Conservation (phyloP, 2,797 vertebrate genomes). For the Tarsius wallacei region DNA sequence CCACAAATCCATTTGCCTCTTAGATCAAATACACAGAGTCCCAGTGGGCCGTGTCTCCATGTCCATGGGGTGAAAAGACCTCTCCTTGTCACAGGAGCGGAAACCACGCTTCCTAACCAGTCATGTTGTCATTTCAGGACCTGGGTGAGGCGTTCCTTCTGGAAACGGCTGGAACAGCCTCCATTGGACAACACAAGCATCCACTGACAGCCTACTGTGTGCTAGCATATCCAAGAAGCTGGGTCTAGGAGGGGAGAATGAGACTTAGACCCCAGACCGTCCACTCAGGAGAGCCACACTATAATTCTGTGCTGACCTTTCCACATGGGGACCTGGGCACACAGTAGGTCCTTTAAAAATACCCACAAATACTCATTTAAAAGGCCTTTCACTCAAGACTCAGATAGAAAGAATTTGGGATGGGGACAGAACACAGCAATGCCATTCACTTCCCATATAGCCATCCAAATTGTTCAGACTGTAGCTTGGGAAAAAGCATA, state of each 20-base stretch:
- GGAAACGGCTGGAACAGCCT: not conserved
- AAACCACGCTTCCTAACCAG: not conserved
- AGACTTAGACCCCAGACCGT: not conserved
- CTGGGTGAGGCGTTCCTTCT: not conserved
- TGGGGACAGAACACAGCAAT: fast-evolving
- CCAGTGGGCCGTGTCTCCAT: not conserved
- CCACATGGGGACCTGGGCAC: not conserved
- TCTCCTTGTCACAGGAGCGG: not conserved
- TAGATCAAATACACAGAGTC: not conserved
- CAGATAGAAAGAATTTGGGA: not conserved
- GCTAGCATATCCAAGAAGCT: not conserved
- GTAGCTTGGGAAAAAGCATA: not conserved
- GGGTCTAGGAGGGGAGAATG: not conserved
- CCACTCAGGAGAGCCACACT: not conserved
- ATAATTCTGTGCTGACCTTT: not conserved
- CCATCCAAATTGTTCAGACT: not conserved
- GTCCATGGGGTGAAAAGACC: not conserved
- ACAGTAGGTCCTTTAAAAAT: not conserved
- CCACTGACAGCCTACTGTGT: not conserved
- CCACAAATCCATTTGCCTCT: not conserved
- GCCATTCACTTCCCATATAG: fast-evolving
- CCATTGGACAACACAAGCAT: too few species aligned
- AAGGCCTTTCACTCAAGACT: not conserved
- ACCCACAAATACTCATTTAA: not conserved
- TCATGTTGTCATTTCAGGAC: fast-evolving